These are phyloP conservation scores for Nibea albiflora DNA, from an alignment of 2,113 vertebrate species.

Conservation along the genomic window DNA sequence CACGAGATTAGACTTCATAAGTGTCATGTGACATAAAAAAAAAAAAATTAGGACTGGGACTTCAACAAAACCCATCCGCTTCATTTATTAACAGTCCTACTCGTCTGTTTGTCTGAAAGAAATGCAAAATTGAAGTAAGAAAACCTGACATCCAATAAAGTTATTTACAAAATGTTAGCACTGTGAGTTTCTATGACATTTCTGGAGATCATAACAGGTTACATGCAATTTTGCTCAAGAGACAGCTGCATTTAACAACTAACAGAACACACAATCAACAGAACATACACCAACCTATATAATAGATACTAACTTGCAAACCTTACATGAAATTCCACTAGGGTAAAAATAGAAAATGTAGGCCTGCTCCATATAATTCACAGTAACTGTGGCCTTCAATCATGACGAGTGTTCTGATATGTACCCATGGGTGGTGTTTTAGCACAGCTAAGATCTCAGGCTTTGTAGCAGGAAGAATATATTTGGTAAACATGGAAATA, in stretches of 20 bases:
- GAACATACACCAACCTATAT: slow-evolving; percentile 77
- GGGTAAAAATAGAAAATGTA: slow-evolving; percentile 64
- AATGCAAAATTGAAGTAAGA: slow-evolving; percentile 67
- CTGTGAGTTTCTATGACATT: slow-evolving; percentile 56
- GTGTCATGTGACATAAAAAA: slow-evolving; percentile 14
- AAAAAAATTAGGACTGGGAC: slow-evolving; percentile 8
- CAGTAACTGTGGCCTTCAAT: slow-evolving; percentile 21
- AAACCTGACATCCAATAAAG: slow-evolving; percentile 58
- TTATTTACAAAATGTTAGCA: slow-evolving; percentile 69
- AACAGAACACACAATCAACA: slow-evolving; percentile 64
- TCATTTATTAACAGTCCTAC: slow-evolving; percentile 66
- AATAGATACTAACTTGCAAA: slow-evolving; percentile 78
- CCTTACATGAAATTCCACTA: slow-evolving; percentile 69
- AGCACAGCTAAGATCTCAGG: slow-evolving; percentile 10
- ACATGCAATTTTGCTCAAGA: slow-evolving; percentile 73
- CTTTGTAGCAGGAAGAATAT: slow-evolving; percentile 24
- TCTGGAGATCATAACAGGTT: slow-evolving; percentile 58
- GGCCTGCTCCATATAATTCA: slow-evolving; percentile 42
- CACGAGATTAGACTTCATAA: not conserved
- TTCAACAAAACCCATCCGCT: slow-evolving; percentile 47
- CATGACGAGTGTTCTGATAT: slow-evolving; percentile 18
- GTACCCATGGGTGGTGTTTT: not conserved
- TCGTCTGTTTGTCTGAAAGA: slow-evolving; percentile 61
- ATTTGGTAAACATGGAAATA: slow-evolving; percentile 28
- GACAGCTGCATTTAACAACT: slow-evolving; percentile 68